Base-by-base conservation (phyloP, 2,113 vertebrate species). In the Anoura caudifer region DNA sequence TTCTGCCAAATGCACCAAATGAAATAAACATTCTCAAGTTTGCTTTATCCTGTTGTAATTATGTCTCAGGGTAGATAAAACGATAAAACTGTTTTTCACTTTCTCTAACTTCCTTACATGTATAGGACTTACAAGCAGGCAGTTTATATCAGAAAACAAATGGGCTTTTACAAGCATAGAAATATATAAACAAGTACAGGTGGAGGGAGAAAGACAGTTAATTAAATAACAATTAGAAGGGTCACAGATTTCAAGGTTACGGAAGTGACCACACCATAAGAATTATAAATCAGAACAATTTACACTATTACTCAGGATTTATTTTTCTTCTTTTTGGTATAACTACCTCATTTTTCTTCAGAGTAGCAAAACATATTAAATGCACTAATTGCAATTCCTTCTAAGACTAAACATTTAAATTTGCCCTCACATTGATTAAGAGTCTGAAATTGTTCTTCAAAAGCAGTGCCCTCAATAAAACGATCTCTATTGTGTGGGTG, bases 11-110 rank as follows among this genome's bases (percentile, higher is more conserved):
- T 96, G 90, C 15, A 16, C 81, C 8, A 22, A 79, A 83, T 43
- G 92, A 97, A 97, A 81, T 3, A 95, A 96, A 96, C 12, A 87
- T 87, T 94, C 97, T 94, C 17, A 95, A 93, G 95, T 43, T 98
- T 59, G 56, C 28, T 97, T 97, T 97, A 95, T 69, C 56, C 79
- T 90, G 20, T 97, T 94, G 56, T 95, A 97, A 96, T 98, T 97
- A 82, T 61, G 77, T 10, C 70, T 97, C 36, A 73, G 92, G 19
- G 1, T 95, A 73, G 89, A 96, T 94, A 97, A 97, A 90, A 36
- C 83, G 89, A 96, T 94, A 97, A 97, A 90, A 36, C 83, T 95
- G n/a, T 17, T 91, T 9, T 89, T 97, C 79, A 72, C 13, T 93
- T 98, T 79, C 95, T 22, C 0, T 50, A 91, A n/a, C 14, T 94